phyloP scores from a whole-genome alignment of 2,888 invertebrate genomes.

The Leucoma salicis region DNA sequence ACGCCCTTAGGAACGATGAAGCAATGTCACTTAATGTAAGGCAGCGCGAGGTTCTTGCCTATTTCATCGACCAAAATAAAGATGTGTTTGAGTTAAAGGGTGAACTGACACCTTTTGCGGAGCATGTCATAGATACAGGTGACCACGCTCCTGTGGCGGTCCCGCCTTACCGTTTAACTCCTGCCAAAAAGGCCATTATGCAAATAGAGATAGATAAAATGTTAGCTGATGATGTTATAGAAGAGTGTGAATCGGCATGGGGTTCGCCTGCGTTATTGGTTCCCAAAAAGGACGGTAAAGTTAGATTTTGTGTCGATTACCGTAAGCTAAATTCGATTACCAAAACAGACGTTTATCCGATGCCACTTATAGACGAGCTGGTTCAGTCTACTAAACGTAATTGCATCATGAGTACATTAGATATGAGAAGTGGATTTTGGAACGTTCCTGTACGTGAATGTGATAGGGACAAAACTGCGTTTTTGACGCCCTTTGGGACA shows the following conservation, averaged over 20 bases:
- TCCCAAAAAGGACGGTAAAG: slow-evolving; percentile 19
- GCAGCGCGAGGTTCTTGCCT: too few species aligned
- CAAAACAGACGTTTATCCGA: not conserved
- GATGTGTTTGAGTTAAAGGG: too few species aligned
- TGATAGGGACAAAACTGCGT: not conserved
- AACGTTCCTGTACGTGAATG: slow-evolving; percentile 18
- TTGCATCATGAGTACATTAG: slow-evolving; percentile 25
- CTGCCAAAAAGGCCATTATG: too few species aligned
- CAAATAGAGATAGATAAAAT: slow-evolving; percentile 31
- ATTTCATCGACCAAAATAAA: too few species aligned
- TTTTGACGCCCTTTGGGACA: not conserved
- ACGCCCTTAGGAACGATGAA: too few species aligned
- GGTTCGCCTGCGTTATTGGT: slow-evolving; percentile 16
- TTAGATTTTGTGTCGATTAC: slow-evolving; percentile 38
- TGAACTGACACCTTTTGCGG: too few species aligned
- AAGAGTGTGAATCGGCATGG: slow-evolving; percentile 28
- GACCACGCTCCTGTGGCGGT: too few species aligned
- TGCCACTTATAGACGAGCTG: slow-evolving; percentile 25
- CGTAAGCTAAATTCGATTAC: slow-evolving; percentile 34
- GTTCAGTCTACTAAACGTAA: slow-evolving; percentile 27
- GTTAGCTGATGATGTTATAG: slow-evolving; percentile 28
- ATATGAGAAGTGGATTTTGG: slow-evolving; percentile 28
- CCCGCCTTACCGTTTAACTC: too few species aligned
- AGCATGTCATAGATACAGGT: too few species aligned
- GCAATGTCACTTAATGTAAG: too few species aligned